Conservation (phyloP, 37 sponge, comb jelly and placozoan genomes). For the Mnemiopsis leidyi region DNA sequence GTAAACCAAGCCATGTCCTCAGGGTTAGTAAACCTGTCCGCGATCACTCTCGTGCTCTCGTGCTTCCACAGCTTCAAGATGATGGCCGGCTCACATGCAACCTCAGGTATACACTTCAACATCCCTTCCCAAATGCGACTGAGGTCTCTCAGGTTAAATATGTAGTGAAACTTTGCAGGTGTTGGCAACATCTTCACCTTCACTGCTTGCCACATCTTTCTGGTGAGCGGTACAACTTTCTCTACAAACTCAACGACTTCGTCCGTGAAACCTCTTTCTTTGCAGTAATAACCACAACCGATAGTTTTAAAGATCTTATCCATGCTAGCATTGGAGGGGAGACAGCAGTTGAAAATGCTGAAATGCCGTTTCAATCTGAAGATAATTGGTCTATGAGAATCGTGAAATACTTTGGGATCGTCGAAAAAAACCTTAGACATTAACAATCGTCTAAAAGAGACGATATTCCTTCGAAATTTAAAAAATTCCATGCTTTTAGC, state of each 20-base stretch:
- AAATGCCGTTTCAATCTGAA: constrained; percentile 61
- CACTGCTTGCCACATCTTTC: constrained; percentile 17
- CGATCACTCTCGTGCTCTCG: constrained; percentile 65
- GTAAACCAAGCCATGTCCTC: constrained; percentile 62
- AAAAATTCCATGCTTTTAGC: too few species aligned
- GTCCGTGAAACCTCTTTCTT: constrained; percentile 40
- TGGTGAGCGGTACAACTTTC: neutral
- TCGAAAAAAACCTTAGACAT: too few species aligned
- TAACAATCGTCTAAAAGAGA: too few species aligned
- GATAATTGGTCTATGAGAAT: too few species aligned
- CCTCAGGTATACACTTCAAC: constrained; percentile 63
- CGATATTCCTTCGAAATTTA: too few species aligned
- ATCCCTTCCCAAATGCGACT: constrained; percentile 66
- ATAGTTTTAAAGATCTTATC: constrained; percentile 66
- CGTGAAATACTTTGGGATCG: too few species aligned
- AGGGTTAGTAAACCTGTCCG: constrained; percentile 65
- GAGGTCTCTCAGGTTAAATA: constrained; percentile 67
- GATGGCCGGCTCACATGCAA: neutral
- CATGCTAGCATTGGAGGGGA: constrained; percentile 63
- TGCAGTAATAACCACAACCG: constrained; percentile 62
- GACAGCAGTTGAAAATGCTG: constrained; percentile 65
- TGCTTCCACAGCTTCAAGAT: constrained; percentile 65
- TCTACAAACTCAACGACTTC: constrained; percentile 54
- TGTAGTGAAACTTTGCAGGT: constrained; percentile 67
- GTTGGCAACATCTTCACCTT: constrained; percentile 66